These are phyloP conservation scores for Athripsodes cinereus DNA, from an alignment of 2,888 invertebrate genomes.

Conservation along the genomic window DNA sequence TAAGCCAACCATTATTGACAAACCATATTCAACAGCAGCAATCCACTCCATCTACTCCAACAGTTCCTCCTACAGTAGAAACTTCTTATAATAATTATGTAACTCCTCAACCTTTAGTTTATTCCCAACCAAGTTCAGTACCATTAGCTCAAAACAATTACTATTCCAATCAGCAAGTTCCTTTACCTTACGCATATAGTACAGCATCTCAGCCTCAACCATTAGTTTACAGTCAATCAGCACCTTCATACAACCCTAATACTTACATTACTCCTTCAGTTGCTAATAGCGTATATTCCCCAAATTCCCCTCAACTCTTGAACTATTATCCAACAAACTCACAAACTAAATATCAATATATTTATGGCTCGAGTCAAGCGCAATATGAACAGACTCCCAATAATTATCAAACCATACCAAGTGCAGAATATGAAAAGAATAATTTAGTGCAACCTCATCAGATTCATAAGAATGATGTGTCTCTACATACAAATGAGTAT, in stretches of 20 bases:
- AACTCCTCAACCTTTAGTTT: slow-evolving; percentile 15
- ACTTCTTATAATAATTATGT: slow-evolving; percentile 14
- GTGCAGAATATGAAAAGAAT: slow-evolving; percentile 39
- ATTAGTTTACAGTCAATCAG: slow-evolving; percentile 37
- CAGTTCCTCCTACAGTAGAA: slow-evolving; percentile 1
- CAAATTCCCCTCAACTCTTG: slow-evolving; percentile 35
- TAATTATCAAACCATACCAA: slow-evolving; percentile 18
- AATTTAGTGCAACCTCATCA: slow-evolving; percentile 33
- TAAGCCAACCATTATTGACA: slow-evolving; percentile 5
- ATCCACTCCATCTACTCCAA: not conserved
- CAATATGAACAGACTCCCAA: slow-evolving; percentile 10
- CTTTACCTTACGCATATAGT: not conserved
- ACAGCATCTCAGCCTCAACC: slow-evolving; percentile 32
- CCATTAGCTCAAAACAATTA: slow-evolving; percentile 5
- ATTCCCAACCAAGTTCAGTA: slow-evolving; percentile 4
- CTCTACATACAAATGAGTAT: slow-evolving; percentile 38
- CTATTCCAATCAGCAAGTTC: slow-evolving; percentile 7
- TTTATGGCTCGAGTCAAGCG: slow-evolving; percentile 29
- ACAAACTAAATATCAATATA: slow-evolving; percentile 38
- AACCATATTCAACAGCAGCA: slow-evolving; percentile 8
- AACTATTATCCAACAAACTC: slow-evolving; percentile 41
- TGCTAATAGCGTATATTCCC: slow-evolving; percentile 29
- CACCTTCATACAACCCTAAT: slow-evolving; percentile 36
- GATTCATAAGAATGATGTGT: slow-evolving; percentile 35
- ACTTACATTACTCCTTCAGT: slow-evolving; percentile 33